Evolutionary conservation across 2,113 vertebrate species (phyloP), one percentile per base, ranked within the genome.

Genomic region (Ptilorrhoa leucosticta): DNA sequence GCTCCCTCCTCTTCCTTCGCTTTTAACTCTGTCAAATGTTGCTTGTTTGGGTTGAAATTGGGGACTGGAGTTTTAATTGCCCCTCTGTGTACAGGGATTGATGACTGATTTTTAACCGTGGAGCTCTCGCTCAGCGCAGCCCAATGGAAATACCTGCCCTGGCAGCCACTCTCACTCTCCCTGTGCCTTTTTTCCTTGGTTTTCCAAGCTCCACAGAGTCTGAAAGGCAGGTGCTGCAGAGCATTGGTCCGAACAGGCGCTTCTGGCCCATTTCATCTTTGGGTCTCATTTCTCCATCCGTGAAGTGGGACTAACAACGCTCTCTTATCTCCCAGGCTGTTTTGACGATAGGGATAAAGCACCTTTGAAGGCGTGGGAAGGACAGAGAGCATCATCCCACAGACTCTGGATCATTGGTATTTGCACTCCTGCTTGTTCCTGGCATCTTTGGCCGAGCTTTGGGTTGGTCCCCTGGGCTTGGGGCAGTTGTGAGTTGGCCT

Each of bases 211-310:
- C 58, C 19, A 10, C 16, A 11, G 83, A 84, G 60, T 65, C 28
- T 91, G 81, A 71, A 73, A 23, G 83, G 60, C 87, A 78, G 70
- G 47, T 85, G 73, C 51, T 75, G 47, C 2, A 20, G 94, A 92
- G 65, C 75, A 1, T 51, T 6, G n/a, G 68, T 76, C 71, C 3
- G 0, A 64, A 11, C 1, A 8, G 65, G 12, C 1, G 0, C 33
- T 79, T 68, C 61, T 53, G 61, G 37, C 57, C 63, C 71, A 4
- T 79, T 50, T 68, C 10, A 40, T 68, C 50, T 51, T 31, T 1
- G 4, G 64, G 37, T 56, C 33, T 68, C 28, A 1, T 60, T 87
- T 65, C 45, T 72, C 54, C 54, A 23, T n/a, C 66, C 1, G 0
- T 53, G 50, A 84, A 65, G 48, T 6, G 6, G 39, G 37, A 57